Conservation (phyloP, 2,113 vertebrate species). For the Talpa occidentalis region DNA sequence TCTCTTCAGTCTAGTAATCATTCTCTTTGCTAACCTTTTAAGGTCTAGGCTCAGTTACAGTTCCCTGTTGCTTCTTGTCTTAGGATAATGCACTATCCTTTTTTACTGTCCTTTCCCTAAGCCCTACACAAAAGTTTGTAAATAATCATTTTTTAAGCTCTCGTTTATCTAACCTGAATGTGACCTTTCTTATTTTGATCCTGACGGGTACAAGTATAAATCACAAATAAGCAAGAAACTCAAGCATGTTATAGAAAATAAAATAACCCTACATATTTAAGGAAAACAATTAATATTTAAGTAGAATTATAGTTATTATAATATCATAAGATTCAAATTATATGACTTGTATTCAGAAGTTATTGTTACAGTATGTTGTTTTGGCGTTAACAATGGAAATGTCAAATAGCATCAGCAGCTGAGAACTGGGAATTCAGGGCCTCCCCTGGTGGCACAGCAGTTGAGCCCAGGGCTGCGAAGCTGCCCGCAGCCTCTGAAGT, state of each 20-base stretch:
- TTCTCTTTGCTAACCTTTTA: background rate
- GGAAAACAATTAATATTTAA: background rate
- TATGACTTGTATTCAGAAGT: background rate
- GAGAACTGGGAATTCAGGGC: background rate
- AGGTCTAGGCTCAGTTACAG: background rate
- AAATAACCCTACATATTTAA: background rate
- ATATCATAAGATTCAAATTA: background rate
- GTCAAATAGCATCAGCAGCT: background rate
- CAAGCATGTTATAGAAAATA: background rate
- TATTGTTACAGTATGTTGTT: background rate
- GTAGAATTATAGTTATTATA: background rate
- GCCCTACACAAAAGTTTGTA: background rate
- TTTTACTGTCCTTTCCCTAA: background rate
- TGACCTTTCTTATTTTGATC: background rate
- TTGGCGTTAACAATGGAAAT: background rate
- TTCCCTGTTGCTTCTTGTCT: background rate
- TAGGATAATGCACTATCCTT: background rate
- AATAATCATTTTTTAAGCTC: background rate
- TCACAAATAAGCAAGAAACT: background rate
- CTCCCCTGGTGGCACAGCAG: too few species aligned
- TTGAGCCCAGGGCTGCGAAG: too few species aligned
- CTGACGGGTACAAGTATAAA: background rate
- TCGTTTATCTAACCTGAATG: background rate
- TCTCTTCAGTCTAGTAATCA: background rate
- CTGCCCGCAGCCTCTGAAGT: too few species aligned